Percentiles rank a stretch among this genome's conserved stretches.
Conservation (phyloP, 2,888 invertebrate genomes). For the Bombylius discolor region DNA sequence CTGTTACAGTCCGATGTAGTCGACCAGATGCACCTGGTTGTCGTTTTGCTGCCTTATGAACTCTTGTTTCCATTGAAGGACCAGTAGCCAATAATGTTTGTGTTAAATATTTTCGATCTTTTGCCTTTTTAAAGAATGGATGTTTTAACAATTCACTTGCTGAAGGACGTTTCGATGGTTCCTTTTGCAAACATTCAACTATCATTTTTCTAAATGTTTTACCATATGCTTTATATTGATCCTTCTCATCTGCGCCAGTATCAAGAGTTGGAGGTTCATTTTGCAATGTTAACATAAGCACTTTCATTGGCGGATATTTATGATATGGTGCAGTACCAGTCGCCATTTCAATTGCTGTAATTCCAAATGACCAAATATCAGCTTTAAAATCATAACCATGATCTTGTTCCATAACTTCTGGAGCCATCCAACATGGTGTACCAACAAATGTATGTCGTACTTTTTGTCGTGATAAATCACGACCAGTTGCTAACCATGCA, state of each 20-base stretch:
- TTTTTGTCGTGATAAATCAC: slow-evolving; percentile 86
- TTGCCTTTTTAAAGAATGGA: slow-evolving; percentile 96
- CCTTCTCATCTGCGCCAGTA: slow-evolving; percentile 88
- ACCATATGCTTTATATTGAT: slow-evolving; percentile 95
- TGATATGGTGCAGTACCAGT: slow-evolving; percentile 98
- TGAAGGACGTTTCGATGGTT: slow-evolving; percentile 85
- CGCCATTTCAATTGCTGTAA: slow-evolving; percentile 95
- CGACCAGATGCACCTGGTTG: slow-evolving; percentile 78
- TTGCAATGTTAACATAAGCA: slow-evolving; percentile 93
- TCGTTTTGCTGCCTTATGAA: slow-evolving; percentile 69
- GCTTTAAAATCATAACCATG: slow-evolving; percentile 98
- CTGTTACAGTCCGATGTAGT: slow-evolving; percentile 85
- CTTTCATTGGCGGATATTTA: slow-evolving; percentile 98
- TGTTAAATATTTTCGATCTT: slow-evolving; percentile 78
- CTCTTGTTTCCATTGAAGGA: slow-evolving; percentile 78
- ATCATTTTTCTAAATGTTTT: slow-evolving; percentile 97
- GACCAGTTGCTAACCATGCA: slow-evolving; percentile 90
- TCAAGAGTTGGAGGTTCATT: slow-evolving; percentile 96
- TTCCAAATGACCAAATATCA: slow-evolving; percentile 64
- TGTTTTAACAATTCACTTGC: slow-evolving; percentile 93
- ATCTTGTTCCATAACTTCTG: slow-evolving; percentile 98
- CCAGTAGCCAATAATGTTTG: slow-evolving; percentile 75
- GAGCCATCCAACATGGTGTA: slow-evolving; percentile 99
- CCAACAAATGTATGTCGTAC: slow-evolving; percentile 97
- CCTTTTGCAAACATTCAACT: slow-evolving; percentile 90